Base-by-base conservation (phyloP, 2,113 vertebrate species). In the Acanthochromis polyacanthus region DNA sequence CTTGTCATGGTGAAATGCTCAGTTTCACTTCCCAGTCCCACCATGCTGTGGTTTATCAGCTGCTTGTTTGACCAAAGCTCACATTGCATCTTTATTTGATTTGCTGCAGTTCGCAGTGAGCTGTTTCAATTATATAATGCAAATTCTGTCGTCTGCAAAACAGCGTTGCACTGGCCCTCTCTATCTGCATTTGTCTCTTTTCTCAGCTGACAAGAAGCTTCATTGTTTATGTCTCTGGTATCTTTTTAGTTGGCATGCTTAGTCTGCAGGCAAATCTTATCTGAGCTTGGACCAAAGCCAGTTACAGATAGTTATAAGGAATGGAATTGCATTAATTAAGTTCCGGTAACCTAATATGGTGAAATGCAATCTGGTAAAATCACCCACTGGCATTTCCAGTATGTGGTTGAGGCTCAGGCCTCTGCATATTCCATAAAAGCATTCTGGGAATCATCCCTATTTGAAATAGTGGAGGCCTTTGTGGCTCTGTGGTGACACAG, bases 261-360 rank as follows among this genome's bases (percentile, higher is more conserved):
- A 74, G 77, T 83, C 85, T 81, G 53, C 77, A 28, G 32, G 67
- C 68, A 80, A 85, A 78, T 92, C 85, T 90, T 89, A 90, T 93
- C 87, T 83, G 73, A 16, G 63, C 30, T 84, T 93, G 89, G 91
- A 89, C 80, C 63, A 69, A 82, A 45, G 90, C 93, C 91, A 93
- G 86, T 75, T 77, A 72, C 73, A 85, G 84, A 90, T 91, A 90
- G 86, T 92, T 93, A 84, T 64, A 85, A 73, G 87, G 84, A 91
- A 92, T 82, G 86, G 81, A 88, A 91, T 89, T 83, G 80, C 83
- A 90, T 91, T 94, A 92, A 94, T 94, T 91, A 92, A 91, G 87
- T 87, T 87, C 71, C 78, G 61, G 91, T 81, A 90, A 91, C 81
- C 87, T 89, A 90, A 94, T 92, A 90, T 80, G 83, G 81, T 76